These are phyloP conservation scores for Brotula barbata DNA, from an alignment of 2,797 vertebrate species.

Conservation along the genomic window DNA sequence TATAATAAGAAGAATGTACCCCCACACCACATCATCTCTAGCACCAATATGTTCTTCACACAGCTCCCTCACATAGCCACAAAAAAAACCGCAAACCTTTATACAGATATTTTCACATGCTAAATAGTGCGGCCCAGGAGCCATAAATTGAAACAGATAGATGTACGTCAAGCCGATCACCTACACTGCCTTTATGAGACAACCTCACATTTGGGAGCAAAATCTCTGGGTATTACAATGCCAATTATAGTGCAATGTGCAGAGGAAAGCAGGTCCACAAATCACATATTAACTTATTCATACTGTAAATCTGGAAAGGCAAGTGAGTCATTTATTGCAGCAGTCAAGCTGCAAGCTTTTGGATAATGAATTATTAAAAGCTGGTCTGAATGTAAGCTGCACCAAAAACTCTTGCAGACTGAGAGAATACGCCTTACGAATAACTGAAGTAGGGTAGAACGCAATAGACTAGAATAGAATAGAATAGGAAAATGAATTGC, in stretches of 20 bases:
- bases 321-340: slow-evolving; percentile 48
- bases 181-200: too few species aligned
- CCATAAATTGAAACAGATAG: too few species aligned
- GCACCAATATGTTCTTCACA: too few species aligned
- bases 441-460: background rate
- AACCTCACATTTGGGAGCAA: slow-evolving; percentile 11
- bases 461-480: too few species aligned
- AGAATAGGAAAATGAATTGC: background rate
- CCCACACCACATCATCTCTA: too few species aligned
- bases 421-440: background rate
- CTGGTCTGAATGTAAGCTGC: slow-evolving; percentile 25
- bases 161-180: too few species aligned
- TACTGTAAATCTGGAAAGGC: slow-evolving; percentile 43
- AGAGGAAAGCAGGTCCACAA: slow-evolving; percentile 36
- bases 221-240: slow-evolving; percentile 41
- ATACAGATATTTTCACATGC: too few species aligned
- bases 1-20: too few species aligned
- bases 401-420: slow-evolving; percentile 6
- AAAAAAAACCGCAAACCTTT: too few species aligned
- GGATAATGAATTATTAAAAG: slow-evolving; percentile 43
- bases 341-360: slow-evolving; percentile 32
- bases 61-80: too few species aligned
- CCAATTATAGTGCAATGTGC: slow-evolving; percentile 35
- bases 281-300: slow-evolving; percentile 50
- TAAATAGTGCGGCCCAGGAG: too few species aligned